phyloP scores from a whole-genome alignment of 2,888 invertebrate genomes.

The Sympetrum striolatum region DNA sequence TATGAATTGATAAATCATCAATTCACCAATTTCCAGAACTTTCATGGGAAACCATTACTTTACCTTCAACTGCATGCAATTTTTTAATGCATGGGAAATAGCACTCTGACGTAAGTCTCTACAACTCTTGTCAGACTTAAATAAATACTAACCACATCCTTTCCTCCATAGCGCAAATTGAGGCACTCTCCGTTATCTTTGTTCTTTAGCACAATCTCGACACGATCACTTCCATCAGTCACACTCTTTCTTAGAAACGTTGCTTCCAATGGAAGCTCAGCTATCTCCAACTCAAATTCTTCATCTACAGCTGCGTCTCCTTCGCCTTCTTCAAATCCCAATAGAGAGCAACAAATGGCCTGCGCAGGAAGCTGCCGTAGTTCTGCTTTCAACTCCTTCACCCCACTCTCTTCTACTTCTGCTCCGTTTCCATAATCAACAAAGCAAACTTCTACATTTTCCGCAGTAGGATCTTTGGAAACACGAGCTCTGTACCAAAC shows the following conservation, averaged over 20 bases:
- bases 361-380: conserved; percentile 72
- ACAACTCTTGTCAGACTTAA: too few species aligned
- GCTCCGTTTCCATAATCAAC: conserved; percentile 74
- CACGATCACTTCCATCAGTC: background rate
- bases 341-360: conserved; percentile 73
- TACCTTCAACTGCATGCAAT: too few species aligned
- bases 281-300: background rate
- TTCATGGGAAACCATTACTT: too few species aligned
- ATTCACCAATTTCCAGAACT: too few species aligned
- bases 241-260: background rate
- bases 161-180: background rate
- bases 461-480: conserved; percentile 60
- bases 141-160: background rate
- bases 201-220: conserved; percentile 1
- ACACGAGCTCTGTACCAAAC: conserved; percentile 72
- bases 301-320: conserved; percentile 57
- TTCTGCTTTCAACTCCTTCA: conserved; percentile 61
- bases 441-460: conserved; percentile 70
- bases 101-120: too few species aligned
- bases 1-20: too few species aligned
- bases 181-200: background rate
- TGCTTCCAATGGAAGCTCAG: background rate
- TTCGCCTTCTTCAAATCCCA: conserved; percentile 65
- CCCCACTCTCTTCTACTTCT: conserved; percentile 65
- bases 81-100: too few species aligned